Base-by-base conservation (phyloP, 2,888 invertebrate genomes). In the Petrophora chlorosata region DNA sequence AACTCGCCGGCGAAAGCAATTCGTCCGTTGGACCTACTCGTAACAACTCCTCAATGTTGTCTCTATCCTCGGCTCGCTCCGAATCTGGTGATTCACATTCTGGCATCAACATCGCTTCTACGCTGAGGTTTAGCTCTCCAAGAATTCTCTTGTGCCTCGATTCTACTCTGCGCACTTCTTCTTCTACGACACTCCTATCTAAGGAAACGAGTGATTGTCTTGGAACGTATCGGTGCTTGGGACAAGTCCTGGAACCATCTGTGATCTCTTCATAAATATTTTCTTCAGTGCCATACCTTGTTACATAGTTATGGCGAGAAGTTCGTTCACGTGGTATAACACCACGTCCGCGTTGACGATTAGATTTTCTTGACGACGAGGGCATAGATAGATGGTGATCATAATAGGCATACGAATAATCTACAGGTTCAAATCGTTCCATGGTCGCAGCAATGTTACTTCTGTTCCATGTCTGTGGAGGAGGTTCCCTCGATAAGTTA, bases 21-120 rank as follows among this genome's bases (percentile, higher is more conserved):
- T 95, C 94, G 73, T 95, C 94, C 3, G 94, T 94, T 13, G 94
- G 94, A 45, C 93, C 93, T 53, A 94, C 93, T 56, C 93, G 91
- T 62, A 95, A 82, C 60, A 95, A 81, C 73, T 94, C 94, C 65
- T 92, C 92, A 56, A 92, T 88, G 71, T 92, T 92, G 72, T 92
- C 93, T 70, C 91, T 91, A 58, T 91, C 91, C 70, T 92, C 92
- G 47, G 92, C 92, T 67, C 93, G 92, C 76, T 93, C 93, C 36
- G 92, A 93, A 76, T 92, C 92, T 61, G 91, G 93, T 60, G 91
- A 93, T 84, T 92, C 92, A 56, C 93, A 92, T 70, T 94, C 93
- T 10, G 96, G 97, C 97, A 97, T 97, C 59, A 97, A 84, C 96
- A 97, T 96, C 32, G 96, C 96, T 85, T 97, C 97, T 30, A 95